Base-by-base conservation (phyloP, 2,888 invertebrate genomes). In the Mactromeris polynyma region DNA sequence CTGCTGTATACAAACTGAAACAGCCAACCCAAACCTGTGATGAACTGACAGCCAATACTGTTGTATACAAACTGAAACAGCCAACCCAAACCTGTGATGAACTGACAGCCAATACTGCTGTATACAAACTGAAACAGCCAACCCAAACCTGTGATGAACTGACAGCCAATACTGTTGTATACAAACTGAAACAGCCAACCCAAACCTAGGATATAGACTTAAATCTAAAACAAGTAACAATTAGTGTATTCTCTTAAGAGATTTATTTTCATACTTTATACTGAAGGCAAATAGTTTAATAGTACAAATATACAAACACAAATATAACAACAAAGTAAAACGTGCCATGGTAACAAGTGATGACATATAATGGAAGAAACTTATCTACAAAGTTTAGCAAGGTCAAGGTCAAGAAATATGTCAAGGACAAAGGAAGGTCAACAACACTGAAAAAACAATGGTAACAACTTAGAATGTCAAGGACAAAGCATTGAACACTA, bases 301-400 rank as follows among this genome's bases (percentile, higher is more conserved):
- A 9, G 58, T 82, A 64, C 82, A 64, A 64, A 38, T 82, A 64
- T 82, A 64, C 82, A 58, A 36, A 82, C 82, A 82, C 73, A 83
- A 69, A 73, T 33, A 31, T 36, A 81, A 85, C 69, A 81, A 51
- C 11, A 17, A 36, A 85, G 69, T 69, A 64, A 85, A 81, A 79
- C 31, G 85, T 85, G 85, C 58, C 80, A 46, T 81, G 14, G 17
- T 85, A 85, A 85, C 85, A 85, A 85, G 85, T 85, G 85, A 73
- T 3, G 19, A 73, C 73, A 73, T 14, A 26, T 9, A n/a, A 26
- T 26, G 26, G 26, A n/a, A 64, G 58, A 64, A 73, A 73, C 73
- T 33, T 73, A 73, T 73, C 19, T 73, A 73, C 58, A 26, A 64
- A 64, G 58, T 26, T n/a, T 2, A 64, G 26, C 58, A 64, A 64